phyloP scores from a whole-genome alignment of 2,113 vertebrate species.

The Ictalurus punctatus region DNA sequence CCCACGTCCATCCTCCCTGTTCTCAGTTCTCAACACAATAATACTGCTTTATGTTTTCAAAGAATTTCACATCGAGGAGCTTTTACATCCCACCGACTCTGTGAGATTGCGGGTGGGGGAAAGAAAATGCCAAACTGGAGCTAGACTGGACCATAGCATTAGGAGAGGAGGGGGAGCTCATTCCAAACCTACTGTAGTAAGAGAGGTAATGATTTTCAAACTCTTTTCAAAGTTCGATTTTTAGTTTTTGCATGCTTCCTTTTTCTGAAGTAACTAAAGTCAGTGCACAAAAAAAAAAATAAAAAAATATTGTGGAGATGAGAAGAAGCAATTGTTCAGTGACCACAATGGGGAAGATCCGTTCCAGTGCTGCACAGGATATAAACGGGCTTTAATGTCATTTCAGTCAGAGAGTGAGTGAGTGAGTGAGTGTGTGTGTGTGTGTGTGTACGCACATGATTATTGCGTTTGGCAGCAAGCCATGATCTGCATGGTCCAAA shows the following conservation, averaged over 20 bases:
- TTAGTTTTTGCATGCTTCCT: neutral
- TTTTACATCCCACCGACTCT: constrained; percentile 54
- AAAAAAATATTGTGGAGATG: neutral
- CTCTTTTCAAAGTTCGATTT: neutral
- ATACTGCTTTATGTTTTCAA: constrained; percentile 70
- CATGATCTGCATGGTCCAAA: constrained; percentile 46
- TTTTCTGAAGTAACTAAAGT: neutral
- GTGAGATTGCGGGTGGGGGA: constrained; percentile 42
- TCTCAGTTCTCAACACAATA: constrained; percentile 64
- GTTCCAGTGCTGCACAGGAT: constrained; percentile 19
- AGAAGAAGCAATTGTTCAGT: constrained; percentile 11
- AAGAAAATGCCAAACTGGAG: constrained; percentile 5
- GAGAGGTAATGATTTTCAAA: constrained; percentile 29
- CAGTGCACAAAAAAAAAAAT: neutral
- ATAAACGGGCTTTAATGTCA: constrained; percentile 10
- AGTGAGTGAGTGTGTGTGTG: too few relatives aligned
- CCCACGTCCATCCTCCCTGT: constrained; percentile 56
- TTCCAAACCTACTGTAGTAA: constrained; percentile 11
- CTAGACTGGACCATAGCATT: constrained; percentile 21
- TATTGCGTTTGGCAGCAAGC: constrained; percentile 59
- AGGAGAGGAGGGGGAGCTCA: constrained; percentile 12
- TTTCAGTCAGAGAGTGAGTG: neutral
- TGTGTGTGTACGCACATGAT: neutral
- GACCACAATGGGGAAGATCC: constrained; percentile 30
- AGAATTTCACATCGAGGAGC: constrained; percentile 63